Evolutionary conservation across 2,888 invertebrate species (phyloP), one percentile per base, ranked within the genome.

Genomic region (Dynastes tityus): DNA sequence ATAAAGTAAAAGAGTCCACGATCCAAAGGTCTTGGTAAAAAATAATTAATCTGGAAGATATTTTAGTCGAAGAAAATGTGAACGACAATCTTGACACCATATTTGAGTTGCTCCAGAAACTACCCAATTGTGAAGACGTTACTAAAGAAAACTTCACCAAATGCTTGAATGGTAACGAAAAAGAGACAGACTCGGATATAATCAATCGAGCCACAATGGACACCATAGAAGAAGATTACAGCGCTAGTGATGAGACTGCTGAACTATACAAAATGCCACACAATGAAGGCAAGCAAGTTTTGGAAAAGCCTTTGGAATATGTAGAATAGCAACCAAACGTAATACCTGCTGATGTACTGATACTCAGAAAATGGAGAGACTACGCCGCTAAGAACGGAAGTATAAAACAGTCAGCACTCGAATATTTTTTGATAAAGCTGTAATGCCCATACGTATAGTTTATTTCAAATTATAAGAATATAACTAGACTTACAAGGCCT

Each of bases 261-360:
- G 32, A 64, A 64, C 32, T 9, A 37, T 37, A 64, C 37, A 40
- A 37, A 40, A 37, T 64, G 13, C n/a, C 64, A 64, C 37, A 13
- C 64, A n/a, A 64, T 64, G 11, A 64, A 64, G n/a, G 64, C 13
- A 64, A 2, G 2, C 29, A 64, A 64, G n/a, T 37, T 64, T 64
- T 64, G 64, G 13, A 37, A 64, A 37, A 64, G 64, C n/a, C 29
- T 64, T 64, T 64, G 64, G 32, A 64, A 40, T 64, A 64, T 64
- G 64, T 64, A 32, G 4, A 64, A 32, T 37, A 37, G 5, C 32
- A 37, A 2, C 5, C 32, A 5, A 37, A 37, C 4, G 32, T 5
- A 37, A 37, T 5, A 37, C 32, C 32, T 37, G 32, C 32, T 5
- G 32, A 64, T 64, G 37, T 32, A 37, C 3, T 53, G 3, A n/a